Evolutionary conservation across 2,888 invertebrate genomes (phyloP).

Genomic region (Drosophila austrosaltans): DNA sequence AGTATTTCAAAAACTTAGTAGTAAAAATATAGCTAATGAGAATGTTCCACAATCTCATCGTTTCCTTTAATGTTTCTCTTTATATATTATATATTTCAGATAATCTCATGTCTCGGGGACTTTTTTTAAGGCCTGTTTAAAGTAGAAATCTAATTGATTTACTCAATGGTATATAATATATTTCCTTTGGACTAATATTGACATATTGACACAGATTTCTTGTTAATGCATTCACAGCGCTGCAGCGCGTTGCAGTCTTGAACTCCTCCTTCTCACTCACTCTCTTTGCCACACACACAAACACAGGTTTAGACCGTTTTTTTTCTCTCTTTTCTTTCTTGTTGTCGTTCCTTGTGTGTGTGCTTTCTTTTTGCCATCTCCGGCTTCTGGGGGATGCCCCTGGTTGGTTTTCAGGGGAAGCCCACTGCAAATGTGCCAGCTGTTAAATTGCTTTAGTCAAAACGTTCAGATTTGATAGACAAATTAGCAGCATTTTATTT

Average conservation of each 20-base stretch:
- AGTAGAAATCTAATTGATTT: too few species aligned
- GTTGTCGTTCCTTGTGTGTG: constrained; percentile 7
- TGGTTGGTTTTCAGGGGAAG: constrained; percentile 59
- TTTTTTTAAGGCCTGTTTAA: too few species aligned
- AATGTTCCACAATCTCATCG: too few species aligned
- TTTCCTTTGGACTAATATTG: not conserved
- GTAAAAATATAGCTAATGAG: too few species aligned
- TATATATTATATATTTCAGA: too few species aligned
- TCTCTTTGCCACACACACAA: not conserved
- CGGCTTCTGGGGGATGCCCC: constrained; percentile 63
- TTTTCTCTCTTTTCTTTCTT: constrained; percentile 12
- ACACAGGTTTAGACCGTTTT: too few species aligned
- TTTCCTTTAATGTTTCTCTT: too few species aligned
- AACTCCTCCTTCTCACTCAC: not conserved
- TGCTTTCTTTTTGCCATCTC: constrained; percentile 40
- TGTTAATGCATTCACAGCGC: not conserved
- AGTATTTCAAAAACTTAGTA: too few species aligned
- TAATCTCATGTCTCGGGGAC: not conserved
- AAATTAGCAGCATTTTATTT: constrained; percentile 63
- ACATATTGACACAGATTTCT: not conserved
- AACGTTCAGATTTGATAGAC: constrained; percentile 55
- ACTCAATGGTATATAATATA: not conserved
- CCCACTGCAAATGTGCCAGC: constrained; percentile 40
- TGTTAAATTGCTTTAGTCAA: constrained; percentile 68
- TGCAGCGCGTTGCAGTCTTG: not conserved